These are phyloP conservation scores for Dyspetes luteomarginatus DNA, from an alignment of 2,888 invertebrate species.

Conservation along the genomic window DNA sequence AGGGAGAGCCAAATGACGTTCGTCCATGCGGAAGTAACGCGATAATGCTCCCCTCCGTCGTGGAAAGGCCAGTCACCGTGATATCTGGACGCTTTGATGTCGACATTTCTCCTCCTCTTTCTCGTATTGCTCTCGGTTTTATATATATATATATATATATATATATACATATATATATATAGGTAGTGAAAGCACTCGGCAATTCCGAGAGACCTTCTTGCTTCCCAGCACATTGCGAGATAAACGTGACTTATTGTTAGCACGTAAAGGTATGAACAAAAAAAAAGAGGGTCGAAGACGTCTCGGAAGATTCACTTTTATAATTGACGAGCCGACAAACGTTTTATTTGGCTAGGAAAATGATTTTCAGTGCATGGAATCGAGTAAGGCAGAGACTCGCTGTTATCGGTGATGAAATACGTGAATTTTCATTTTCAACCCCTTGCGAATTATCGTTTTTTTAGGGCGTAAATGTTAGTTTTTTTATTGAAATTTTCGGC, in stretches of 20 bases:
- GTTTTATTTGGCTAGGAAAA: too few species aligned
- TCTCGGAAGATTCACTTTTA: background rate
- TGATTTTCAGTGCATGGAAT: too few species aligned
- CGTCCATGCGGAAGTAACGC: conserved; percentile 81
- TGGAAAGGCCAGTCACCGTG: conserved; percentile 77
- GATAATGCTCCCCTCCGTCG: conserved; percentile 77
- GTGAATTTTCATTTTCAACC: too few species aligned
- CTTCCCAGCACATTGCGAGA: background rate
- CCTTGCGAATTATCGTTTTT: too few species aligned
- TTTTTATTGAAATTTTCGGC: too few species aligned
- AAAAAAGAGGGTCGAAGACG: background rate
- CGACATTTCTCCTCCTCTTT: conserved; percentile 48
- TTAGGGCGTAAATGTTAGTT: too few species aligned
- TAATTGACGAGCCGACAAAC: too few species aligned
- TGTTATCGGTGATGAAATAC: too few species aligned
- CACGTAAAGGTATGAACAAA: too few species aligned
- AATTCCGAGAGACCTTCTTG: conserved; percentile 32
- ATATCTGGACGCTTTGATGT: conserved; percentile 80
- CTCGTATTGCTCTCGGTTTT: conserved; percentile 41
- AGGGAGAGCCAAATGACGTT: conserved; percentile 77
- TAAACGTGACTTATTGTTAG: too few species aligned
- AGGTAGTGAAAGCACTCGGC: background rate
- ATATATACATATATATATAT: background rate
- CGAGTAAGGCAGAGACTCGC: too few species aligned
- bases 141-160: conserved; percentile 41